phyloP scores from a whole-genome alignment of 1,140 invertebrate genomes.

The Sitophilus oryzae region DNA sequence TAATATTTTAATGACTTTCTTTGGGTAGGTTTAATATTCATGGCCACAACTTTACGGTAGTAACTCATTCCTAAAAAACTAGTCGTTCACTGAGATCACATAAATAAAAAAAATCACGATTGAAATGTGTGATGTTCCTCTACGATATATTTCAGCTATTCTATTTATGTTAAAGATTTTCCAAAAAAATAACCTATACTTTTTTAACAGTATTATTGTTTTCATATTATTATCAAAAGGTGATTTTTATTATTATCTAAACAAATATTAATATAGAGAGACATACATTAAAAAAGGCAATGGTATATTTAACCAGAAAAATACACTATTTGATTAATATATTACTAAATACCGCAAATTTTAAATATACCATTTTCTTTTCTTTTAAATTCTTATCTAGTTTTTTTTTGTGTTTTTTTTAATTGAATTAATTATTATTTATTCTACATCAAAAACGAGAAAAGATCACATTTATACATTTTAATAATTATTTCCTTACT shows the following conservation, averaged over 20 bases:
- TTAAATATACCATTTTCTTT: slow-evolving; percentile 8
- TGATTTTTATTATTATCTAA: slow-evolving; percentile 8
- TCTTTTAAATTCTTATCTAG: slow-evolving; percentile 1
- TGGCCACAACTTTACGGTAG: no score
- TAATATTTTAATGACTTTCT: no score
- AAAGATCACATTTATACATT: slow-evolving; percentile 14
- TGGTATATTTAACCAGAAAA: neutral
- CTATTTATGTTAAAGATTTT: slow-evolving; percentile 1
- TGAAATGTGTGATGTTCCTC: slow-evolving; percentile 1
- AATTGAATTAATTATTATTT: slow-evolving; percentile 7
- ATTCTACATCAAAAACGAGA: slow-evolving; percentile 7
- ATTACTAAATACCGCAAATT: no score
- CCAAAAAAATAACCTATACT: slow-evolving; percentile 11
- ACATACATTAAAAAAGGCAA: neutral
- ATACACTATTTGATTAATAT: neutral
- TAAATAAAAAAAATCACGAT: slow-evolving; percentile 4
- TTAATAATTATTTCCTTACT: neutral
- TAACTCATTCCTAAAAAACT: no score
- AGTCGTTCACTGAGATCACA: neutral
- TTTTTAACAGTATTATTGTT: slow-evolving; percentile 21
- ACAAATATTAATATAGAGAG: slow-evolving; percentile 4
- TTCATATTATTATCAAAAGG: slow-evolving; percentile 22
- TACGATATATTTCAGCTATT: slow-evolving; percentile 4
- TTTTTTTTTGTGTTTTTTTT: slow-evolving; percentile 25
- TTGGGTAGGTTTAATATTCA: no score